These are phyloP conservation scores for Andrena praecox DNA, from an alignment of 2,888 invertebrate species.

Conservation along the genomic window DNA sequence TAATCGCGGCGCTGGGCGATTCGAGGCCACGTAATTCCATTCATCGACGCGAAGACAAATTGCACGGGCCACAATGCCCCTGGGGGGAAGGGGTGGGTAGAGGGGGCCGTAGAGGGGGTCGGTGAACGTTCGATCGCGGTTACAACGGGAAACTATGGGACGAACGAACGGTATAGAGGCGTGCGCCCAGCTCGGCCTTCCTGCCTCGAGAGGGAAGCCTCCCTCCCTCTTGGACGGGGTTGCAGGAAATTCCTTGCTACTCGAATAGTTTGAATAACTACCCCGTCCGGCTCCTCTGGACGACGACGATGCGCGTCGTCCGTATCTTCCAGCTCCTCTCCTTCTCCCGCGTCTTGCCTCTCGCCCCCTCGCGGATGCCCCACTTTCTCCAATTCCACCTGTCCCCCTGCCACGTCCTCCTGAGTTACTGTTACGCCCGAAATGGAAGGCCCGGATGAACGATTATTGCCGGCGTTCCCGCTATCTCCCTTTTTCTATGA, in stretches of 20 bases:
- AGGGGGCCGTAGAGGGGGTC: slow-evolving; percentile 28
- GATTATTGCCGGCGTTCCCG: not conserved
- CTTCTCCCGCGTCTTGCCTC: slow-evolving; percentile 1
- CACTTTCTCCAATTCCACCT: slow-evolving; percentile 16
- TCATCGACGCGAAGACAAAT: slow-evolving; percentile 73
- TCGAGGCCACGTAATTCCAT: slow-evolving; percentile 71
- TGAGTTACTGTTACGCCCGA: slow-evolving; percentile 1
- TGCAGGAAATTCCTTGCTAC: slow-evolving; percentile 73
- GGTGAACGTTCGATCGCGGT: slow-evolving; percentile 70
- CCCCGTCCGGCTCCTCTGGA: slow-evolving; percentile 59
- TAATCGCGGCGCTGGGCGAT: slow-evolving; percentile 67
- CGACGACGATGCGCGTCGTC: slow-evolving; percentile 29
- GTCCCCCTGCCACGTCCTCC: not conserved
- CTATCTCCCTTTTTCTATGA: too few relatives aligned
- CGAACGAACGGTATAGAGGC: slow-evolving; percentile 55
- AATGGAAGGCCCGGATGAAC: not conserved
- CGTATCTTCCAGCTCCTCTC: slow-evolving; percentile 27
- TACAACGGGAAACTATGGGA: slow-evolving; percentile 73
- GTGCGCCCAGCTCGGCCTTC: not conserved
- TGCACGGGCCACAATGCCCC: slow-evolving; percentile 69
- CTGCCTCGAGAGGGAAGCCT: slow-evolving; percentile 5
- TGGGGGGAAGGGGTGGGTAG: slow-evolving; percentile 19
- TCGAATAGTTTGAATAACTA: slow-evolving; percentile 76
- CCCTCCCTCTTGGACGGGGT: slow-evolving; percentile 48
- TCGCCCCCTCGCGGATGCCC: not conserved